These are phyloP conservation scores for Ellobius talpinus DNA, from an alignment of 2,113 vertebrate species.

Conservation along the genomic window DNA sequence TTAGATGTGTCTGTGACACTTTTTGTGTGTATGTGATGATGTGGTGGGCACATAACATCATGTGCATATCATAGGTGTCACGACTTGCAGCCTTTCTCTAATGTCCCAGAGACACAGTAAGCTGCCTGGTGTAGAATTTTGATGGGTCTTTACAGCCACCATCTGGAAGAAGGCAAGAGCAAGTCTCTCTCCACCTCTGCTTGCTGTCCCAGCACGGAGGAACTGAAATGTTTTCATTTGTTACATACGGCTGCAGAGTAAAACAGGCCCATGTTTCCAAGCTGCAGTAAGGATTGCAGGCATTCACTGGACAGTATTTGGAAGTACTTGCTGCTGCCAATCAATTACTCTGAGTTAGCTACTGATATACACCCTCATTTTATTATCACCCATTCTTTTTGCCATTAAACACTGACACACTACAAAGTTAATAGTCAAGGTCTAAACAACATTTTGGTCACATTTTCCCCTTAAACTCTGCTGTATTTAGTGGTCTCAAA, in stretches of 20 bases:
- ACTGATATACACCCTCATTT: neutral
- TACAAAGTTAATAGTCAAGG: neutral
- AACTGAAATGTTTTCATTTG: neutral
- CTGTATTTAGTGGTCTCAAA: too few species aligned
- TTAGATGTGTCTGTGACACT: neutral
- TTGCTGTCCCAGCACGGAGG: neutral
- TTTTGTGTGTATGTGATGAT: neutral
- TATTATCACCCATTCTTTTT: neutral
- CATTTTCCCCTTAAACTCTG: neutral
- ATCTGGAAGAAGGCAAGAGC: neutral
- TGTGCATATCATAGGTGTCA: neutral
- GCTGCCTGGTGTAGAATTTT: too few species aligned
- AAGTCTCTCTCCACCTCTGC: neutral
- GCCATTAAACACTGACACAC: neutral
- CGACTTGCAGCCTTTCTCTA: neutral
- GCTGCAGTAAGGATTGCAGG: neutral
- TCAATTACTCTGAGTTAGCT: neutral
- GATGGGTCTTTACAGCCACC: neutral
- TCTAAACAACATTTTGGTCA: neutral
- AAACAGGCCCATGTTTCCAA: too few species aligned
- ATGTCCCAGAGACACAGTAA: neutral
- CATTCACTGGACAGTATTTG: neutral
- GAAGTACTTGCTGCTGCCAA: neutral
- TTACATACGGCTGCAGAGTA: neutral
- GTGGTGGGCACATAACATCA: neutral